These are phyloP conservation scores for Catocala sponsa DNA, from an alignment of 2,888 invertebrate species.

Conservation along the genomic window DNA sequence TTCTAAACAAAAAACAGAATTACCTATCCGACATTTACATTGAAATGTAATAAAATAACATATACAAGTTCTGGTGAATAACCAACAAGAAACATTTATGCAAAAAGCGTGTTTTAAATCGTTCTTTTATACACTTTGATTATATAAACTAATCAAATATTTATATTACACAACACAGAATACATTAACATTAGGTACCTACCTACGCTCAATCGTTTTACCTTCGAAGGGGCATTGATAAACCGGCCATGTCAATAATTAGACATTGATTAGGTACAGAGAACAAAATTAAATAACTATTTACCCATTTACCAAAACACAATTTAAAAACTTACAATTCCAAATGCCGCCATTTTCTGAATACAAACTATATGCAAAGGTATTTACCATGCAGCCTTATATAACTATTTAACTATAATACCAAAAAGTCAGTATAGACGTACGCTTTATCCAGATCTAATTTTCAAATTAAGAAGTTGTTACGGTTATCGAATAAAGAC, in stretches of 20 bases:
- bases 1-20: too few relatives aligned
- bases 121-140: too few relatives aligned
- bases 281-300: neutral
- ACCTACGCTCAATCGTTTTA: constrained; percentile 3
- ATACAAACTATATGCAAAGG: too few relatives aligned
- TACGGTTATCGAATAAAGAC: neutral
- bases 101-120: too few relatives aligned
- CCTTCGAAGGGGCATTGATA: constrained; percentile 14
- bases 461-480: neutral
- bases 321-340: too few relatives aligned
- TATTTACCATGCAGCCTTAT: neutral
- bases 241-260: constrained; percentile 12
- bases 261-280: constrained; percentile 2
- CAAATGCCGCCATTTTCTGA: neutral
- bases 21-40: too few relatives aligned
- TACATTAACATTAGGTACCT: constrained; percentile 12
- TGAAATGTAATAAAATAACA: too few relatives aligned
- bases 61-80: too few relatives aligned
- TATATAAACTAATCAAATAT: too few relatives aligned
- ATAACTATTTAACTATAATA: neutral
- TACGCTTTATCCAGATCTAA: neutral
- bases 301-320: neutral
- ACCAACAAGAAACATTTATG: too few relatives aligned
- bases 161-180: constrained; percentile 16
- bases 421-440: neutral